phyloP scores from a whole-genome alignment of 2,888 invertebrate genomes.

The Agelastica alni region DNA sequence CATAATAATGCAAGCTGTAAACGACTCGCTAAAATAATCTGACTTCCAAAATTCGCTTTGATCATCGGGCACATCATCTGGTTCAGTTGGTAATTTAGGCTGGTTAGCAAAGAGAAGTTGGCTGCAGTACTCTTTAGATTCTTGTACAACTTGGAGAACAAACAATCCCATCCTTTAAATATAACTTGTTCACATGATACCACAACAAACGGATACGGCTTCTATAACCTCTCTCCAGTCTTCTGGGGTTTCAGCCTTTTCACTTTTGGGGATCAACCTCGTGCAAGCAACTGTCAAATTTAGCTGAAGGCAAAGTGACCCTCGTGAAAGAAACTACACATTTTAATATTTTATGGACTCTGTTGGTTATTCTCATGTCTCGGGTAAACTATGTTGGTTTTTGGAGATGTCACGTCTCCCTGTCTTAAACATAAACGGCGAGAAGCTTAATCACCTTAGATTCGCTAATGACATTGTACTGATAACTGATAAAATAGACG shows the following conservation, averaged over 20 bases:
- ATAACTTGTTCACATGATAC: not conserved
- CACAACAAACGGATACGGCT: not conserved
- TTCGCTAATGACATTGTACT: no score
- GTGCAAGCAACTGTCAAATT: no score
- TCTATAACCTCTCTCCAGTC: not conserved
- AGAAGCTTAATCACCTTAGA: no score
- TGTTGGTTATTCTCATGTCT: no score
- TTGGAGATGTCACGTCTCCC: no score
- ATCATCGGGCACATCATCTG: not conserved
- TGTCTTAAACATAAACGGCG: no score
- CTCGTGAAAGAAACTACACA: no score
- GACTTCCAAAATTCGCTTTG: not conserved
- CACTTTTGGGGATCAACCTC: not conserved
- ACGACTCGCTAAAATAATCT: not conserved
- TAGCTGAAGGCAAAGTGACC: no score
- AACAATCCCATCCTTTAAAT: not conserved
- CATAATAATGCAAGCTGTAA: not conserved
- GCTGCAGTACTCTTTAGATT: not conserved
- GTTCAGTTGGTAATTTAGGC: not conserved
- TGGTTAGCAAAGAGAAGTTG: not conserved
- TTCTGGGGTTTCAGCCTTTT: not conserved
- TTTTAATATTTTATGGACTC: no score
- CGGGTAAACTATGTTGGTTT: no score
- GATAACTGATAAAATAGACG: no score
- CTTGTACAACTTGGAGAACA: not conserved